These are phyloP conservation scores for Seriola dumerili DNA, from an alignment of 2,113 vertebrate genomes.

Conservation along the genomic window DNA sequence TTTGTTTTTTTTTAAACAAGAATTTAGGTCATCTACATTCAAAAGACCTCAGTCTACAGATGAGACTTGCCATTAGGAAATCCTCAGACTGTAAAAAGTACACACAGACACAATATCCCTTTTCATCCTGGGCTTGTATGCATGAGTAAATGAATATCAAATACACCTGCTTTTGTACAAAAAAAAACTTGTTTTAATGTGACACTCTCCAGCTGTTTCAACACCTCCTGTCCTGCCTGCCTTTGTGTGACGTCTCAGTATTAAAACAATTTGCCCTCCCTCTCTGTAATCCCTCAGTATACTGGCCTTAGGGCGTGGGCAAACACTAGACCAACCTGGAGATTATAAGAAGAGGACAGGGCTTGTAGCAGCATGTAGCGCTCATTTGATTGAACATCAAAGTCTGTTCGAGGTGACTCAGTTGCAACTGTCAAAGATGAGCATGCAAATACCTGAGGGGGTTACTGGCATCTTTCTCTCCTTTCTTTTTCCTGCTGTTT, in stretches of 20 bases:
- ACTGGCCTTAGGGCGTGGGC: slow-evolving; percentile 71
- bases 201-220: slow-evolving; percentile 28
- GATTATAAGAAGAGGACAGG: slow-evolving; percentile 41
- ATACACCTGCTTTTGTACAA: slow-evolving; percentile 55
- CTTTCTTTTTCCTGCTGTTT: background rate
- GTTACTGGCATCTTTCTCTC: background rate
- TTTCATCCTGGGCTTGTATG: slow-evolving; percentile 4
- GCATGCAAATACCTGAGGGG: background rate
- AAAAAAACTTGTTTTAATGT: slow-evolving; percentile 12
- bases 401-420: slow-evolving; percentile 39
- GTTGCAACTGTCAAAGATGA: slow-evolving; percentile 55
- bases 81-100: slow-evolving; percentile 10
- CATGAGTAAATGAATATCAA: slow-evolving; percentile 45
- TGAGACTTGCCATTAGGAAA: background rate
- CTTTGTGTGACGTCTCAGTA: slow-evolving; percentile 14
- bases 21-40: slow-evolving; percentile 2
- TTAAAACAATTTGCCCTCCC: slow-evolving; percentile 8
- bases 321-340: slow-evolving; percentile 32
- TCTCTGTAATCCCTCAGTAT: slow-evolving; percentile 43
- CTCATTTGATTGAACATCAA: slow-evolving; percentile 54
- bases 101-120: slow-evolving; percentile 6
- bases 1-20: no score
- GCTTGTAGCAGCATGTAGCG: slow-evolving; percentile 55
- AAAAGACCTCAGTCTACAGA: background rate
- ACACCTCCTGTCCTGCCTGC: slow-evolving; percentile 18